Percentiles rank a stretch among this genome's conserved stretches.
Conservation (phyloP, 1,140 invertebrate species). For the Bombyx mori region DNA sequence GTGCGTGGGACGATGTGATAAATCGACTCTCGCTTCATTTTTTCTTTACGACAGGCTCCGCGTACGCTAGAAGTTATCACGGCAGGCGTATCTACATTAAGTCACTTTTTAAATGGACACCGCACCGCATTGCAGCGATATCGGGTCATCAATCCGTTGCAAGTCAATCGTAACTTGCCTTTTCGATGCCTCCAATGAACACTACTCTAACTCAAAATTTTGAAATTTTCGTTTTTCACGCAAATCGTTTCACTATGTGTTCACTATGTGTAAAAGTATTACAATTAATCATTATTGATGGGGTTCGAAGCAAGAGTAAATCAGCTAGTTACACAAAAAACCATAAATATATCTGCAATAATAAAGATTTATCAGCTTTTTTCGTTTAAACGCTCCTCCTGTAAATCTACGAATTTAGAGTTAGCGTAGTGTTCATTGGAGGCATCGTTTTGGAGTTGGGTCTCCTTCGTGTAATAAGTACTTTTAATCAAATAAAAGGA, state of each 20-base stretch:
- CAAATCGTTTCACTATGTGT: too few species aligned
- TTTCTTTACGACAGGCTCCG: constrained; percentile 54
- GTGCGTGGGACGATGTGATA: constrained; percentile 64
- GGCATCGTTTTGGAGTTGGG: constrained; percentile 9
- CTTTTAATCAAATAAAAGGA: constrained; percentile 32
- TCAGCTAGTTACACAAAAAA: too few species aligned
- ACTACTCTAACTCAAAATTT: too few species aligned
- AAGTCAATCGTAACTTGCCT: not conserved
- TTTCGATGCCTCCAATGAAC: not conserved
- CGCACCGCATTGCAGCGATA: not conserved
- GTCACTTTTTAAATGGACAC: constrained; percentile 29
- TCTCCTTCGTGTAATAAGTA: constrained; percentile 19
- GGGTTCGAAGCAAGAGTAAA: too few species aligned
- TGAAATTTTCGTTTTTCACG: too few species aligned
- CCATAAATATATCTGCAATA: too few species aligned
- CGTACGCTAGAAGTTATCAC: constrained; percentile 52
- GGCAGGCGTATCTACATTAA: constrained; percentile 38
- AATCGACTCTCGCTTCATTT: constrained; percentile 57
- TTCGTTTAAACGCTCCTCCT: too few species aligned
- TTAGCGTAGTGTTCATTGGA: too few species aligned
- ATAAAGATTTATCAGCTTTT: too few species aligned
- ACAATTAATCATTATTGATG: too few species aligned
- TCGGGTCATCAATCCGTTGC: not conserved
- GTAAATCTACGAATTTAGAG: too few species aligned
- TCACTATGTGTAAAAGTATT: too few species aligned